Percentiles rank a stretch among this genome's conserved stretches.
These are phyloP conservation scores for Uloborus diversus DNA, from an alignment of 1,140 invertebrate genomes.

Conservation along the genomic window DNA sequence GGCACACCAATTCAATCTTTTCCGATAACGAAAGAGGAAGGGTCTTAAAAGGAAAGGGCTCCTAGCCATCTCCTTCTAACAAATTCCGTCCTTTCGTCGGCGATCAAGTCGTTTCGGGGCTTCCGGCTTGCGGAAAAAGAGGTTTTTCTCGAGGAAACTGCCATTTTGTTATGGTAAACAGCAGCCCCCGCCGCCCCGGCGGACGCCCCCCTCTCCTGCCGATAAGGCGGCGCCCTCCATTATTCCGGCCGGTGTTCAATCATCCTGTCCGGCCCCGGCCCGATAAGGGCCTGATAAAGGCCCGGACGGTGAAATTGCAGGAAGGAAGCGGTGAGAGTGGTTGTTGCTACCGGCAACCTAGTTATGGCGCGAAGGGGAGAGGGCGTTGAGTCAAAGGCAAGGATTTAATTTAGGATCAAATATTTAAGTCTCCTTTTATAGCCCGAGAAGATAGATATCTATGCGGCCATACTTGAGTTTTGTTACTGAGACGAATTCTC, in stretches of 20 bases:
- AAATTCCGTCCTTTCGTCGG: constrained; percentile 35
- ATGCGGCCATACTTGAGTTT: too few species aligned
- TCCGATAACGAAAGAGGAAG: not conserved
- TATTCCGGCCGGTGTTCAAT: constrained; percentile 52
- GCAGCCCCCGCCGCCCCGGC: constrained; percentile 10
- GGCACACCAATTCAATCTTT: constrained; percentile 6
- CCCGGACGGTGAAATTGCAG: constrained; percentile 50
- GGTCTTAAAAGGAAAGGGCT: not conserved
- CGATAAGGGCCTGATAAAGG: constrained; percentile 30
- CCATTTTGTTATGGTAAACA: constrained; percentile 57
- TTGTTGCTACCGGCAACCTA: constrained; percentile 49
- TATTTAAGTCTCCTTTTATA: not conserved
- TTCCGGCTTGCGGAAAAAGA: constrained; percentile 53
- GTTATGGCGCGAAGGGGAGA: not conserved
- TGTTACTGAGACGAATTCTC: too few species aligned
- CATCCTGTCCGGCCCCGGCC: constrained; percentile 42
- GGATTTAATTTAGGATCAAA: constrained; percentile 3
- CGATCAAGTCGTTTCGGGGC: constrained; percentile 40
- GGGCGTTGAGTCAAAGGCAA: not conserved
- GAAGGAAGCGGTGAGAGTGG: constrained; percentile 54
- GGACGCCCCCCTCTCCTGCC: too few species aligned
- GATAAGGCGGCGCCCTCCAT: constrained; percentile 30
- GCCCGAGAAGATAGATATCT: not conserved
- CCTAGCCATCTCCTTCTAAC: constrained; percentile 29
- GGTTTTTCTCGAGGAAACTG: constrained; percentile 51